Evolutionary conservation across 30 jellyfish, hydroid and myxozoan species (phyloP).

Genomic region (Hydractinia echinata): DNA sequence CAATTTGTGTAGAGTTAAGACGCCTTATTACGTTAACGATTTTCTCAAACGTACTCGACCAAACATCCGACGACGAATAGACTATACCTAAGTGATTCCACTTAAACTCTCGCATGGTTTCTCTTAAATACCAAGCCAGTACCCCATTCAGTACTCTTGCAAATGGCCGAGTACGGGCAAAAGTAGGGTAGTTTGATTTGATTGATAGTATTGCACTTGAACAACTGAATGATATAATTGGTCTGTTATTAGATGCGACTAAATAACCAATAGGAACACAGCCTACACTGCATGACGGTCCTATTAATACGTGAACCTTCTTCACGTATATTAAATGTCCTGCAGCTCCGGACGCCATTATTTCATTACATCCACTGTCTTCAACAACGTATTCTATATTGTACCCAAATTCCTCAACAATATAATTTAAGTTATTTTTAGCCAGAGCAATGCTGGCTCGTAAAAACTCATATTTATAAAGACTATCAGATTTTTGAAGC

Average conservation of each 20-base stretch:
- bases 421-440: neutral
- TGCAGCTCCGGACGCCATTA: slow-evolving; percentile 9
- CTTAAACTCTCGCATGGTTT: slow-evolving; percentile 41
- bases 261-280: slow-evolving; percentile 51
- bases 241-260: slow-evolving; percentile 46
- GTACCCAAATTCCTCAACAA: neutral
- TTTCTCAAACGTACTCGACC: neutral
- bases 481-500: neutral
- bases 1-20: neutral
- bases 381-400: neutral
- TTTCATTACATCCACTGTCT: slow-evolving; percentile 7
- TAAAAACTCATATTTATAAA: neutral
- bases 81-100: slow-evolving; percentile 64
- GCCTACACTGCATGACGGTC: slow-evolving; percentile 73
- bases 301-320: slow-evolving; percentile 54
- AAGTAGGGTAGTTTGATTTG: slow-evolving; percentile 65
- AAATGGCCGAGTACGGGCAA: slow-evolving; percentile 63
- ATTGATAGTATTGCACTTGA: slow-evolving; percentile 41
- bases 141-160: slow-evolving; percentile 50
- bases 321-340: slow-evolving; percentile 27
- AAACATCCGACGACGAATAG: slow-evolving; percentile 22
- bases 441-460: neutral
- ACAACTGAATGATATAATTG: slow-evolving; percentile 50
- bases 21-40: neutral
- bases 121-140: slow-evolving; percentile 35